These are phyloP conservation scores for Pontoporia blainvillei DNA, from an alignment of 2,113 vertebrate genomes.

Conservation along the genomic window DNA sequence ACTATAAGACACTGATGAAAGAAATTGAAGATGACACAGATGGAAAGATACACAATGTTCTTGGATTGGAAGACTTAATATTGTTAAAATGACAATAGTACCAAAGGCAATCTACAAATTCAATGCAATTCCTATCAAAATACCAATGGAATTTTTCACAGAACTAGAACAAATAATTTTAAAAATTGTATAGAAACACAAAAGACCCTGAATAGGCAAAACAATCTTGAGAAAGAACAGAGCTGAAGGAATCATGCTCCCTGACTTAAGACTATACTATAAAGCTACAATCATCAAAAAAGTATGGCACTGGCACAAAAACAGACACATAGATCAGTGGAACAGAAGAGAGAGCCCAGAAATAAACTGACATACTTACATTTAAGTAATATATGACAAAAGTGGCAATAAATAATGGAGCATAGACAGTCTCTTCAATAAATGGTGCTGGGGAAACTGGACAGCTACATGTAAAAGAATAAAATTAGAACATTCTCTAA, in stretches of 20 bases:
- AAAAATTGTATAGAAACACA: background rate
- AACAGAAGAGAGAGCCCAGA: background rate
- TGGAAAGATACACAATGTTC: background rate
- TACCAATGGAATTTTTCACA: background rate
- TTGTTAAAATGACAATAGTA: background rate
- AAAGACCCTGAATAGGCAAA: background rate
- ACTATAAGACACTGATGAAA: background rate
- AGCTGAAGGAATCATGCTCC: background rate
- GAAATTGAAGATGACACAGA: background rate
- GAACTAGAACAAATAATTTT: background rate
- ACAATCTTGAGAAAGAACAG: background rate
- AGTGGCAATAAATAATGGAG: background rate
- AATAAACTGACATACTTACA: background rate
- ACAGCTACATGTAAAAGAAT: background rate
- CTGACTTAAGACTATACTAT: background rate
- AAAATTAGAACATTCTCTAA: background rate
- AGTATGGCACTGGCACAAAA: background rate
- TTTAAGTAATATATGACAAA: background rate
- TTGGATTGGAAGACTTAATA: background rate
- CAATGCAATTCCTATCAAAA: background rate
- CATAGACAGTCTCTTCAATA: background rate
- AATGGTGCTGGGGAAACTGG: background rate
- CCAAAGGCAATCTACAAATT: background rate
- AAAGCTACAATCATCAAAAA: background rate
- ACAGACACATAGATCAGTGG: background rate